Conservation (phyloP, 1,140 invertebrate species). For the Brachionus asplanchnoidis region DNA sequence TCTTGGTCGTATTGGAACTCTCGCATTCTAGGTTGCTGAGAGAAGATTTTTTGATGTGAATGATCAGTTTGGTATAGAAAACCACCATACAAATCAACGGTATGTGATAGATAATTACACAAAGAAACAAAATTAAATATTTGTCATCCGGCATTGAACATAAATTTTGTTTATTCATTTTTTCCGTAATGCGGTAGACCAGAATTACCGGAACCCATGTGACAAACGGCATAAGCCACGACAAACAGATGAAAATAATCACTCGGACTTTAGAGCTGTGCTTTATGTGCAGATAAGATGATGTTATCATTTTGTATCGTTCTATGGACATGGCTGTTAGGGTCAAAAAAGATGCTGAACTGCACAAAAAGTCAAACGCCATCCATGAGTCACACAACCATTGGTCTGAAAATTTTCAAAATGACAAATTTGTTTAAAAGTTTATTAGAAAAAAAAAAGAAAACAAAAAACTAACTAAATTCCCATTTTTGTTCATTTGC, state of each 20-base stretch:
- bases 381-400: conserved; percentile 32
- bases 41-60: conserved; percentile 34
- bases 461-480: not conserved
- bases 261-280: conserved; percentile 21
- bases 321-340: conserved; percentile 36
- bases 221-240: conserved; percentile 3
- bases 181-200: not conserved
- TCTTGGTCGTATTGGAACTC: not conserved
- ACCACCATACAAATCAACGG: conserved; percentile 29
- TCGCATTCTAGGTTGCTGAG: not conserved
- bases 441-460: not conserved
- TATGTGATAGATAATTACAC: conserved; percentile 31
- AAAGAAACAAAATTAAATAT: conserved; percentile 27
- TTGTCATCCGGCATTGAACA: conserved; percentile 2
- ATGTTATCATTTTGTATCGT: conserved; percentile 34
- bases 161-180: not conserved
- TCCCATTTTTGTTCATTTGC: conserved; percentile 14
- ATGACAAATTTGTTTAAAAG: not conserved
- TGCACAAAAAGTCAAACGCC: conserved; percentile 38
- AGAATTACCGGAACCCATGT: conserved; percentile 32
- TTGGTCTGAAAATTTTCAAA: not conserved
- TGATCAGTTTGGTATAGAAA: conserved; percentile 36
- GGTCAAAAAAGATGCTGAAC: conserved; percentile 40
- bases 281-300: conserved; percentile 34
- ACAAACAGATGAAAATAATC: conserved; percentile 6